phyloP scores from a whole-genome alignment of 2,888 invertebrate genomes.

The Hirtodrosophila duncani region DNA sequence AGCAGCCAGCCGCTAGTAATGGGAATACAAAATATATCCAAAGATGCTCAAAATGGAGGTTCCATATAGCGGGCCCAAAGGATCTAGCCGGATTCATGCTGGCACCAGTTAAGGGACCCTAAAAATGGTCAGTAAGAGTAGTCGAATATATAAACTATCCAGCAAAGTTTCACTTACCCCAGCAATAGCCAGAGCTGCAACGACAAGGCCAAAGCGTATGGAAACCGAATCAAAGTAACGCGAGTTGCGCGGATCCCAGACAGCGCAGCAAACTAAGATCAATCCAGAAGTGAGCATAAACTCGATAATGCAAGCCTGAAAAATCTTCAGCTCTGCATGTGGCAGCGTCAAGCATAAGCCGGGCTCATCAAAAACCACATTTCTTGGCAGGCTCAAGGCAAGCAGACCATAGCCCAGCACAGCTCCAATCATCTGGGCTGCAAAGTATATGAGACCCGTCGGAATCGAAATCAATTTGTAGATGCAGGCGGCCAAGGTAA shows the following conservation, averaged over 20 bases:
- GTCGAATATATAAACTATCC: not conserved
- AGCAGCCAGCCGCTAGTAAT: constrained; percentile 74
- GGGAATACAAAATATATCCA: constrained; percentile 88
- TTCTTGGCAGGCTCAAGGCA: constrained; percentile 80
- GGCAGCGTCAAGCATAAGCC: constrained; percentile 81
- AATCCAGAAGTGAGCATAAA: constrained; percentile 82
- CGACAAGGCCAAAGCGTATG: constrained; percentile 83
- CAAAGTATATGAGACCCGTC: constrained; percentile 81
- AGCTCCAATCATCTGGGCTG: constrained; percentile 84
- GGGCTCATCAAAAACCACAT: constrained; percentile 49
- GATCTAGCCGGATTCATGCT: constrained; percentile 85
- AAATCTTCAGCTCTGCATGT: constrained; percentile 77
- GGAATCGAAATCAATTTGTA: constrained; percentile 59
- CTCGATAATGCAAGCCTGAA: constrained; percentile 82
- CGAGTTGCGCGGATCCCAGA: constrained; percentile 85
- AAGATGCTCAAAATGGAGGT: constrained; percentile 82
- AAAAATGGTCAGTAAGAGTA: not conserved
- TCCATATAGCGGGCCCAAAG: constrained; percentile 85
- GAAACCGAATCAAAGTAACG: constrained; percentile 82
- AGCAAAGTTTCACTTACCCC: constrained; percentile 79
- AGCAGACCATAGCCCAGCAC: constrained; percentile 84
- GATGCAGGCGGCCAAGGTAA: constrained; percentile 82
- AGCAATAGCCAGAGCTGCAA: constrained; percentile 82
- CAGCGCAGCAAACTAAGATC: constrained; percentile 82
- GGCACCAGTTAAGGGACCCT: constrained; percentile 80